Evolutionary conservation across 2,113 vertebrate species (phyloP).

Genomic region (Neodon shergylaensis): DNA sequence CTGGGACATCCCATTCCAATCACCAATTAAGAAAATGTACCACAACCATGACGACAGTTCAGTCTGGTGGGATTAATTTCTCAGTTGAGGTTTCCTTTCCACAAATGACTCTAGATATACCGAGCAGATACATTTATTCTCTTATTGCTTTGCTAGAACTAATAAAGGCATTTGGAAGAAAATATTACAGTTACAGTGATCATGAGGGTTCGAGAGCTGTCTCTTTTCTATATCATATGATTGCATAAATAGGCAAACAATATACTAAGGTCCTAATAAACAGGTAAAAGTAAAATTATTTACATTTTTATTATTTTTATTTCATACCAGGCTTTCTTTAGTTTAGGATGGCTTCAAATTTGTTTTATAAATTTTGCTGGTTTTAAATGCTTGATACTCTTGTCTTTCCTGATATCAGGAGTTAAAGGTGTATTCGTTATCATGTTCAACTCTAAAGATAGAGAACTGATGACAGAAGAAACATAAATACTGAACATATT

Average conservation of each 20-base stretch:
- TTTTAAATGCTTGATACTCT: background rate
- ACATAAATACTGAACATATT: background rate
- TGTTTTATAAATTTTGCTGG: background rate
- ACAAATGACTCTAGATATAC: background rate
- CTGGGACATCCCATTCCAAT: background rate
- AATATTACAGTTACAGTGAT: background rate
- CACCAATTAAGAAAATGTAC: background rate
- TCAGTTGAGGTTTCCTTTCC: background rate
- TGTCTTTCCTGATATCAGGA: background rate
- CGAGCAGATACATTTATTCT: background rate
- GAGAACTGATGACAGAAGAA: constrained; percentile 14
- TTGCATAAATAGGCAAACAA: background rate
- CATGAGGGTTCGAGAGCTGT: background rate
- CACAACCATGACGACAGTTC: background rate
- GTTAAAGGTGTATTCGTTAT: background rate
- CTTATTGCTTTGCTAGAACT: background rate
- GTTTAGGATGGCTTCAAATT: background rate
- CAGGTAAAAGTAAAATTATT: background rate
- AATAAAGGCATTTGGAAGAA: background rate
- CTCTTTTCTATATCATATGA: background rate
- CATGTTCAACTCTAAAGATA: background rate
- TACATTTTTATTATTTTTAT: too few species aligned
- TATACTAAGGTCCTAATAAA: background rate
- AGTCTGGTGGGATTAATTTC: background rate
- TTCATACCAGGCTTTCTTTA: background rate